phyloP scores from a whole-genome alignment of 2,797 vertebrate species.

The Oryzias dopingdopingensis region DNA sequence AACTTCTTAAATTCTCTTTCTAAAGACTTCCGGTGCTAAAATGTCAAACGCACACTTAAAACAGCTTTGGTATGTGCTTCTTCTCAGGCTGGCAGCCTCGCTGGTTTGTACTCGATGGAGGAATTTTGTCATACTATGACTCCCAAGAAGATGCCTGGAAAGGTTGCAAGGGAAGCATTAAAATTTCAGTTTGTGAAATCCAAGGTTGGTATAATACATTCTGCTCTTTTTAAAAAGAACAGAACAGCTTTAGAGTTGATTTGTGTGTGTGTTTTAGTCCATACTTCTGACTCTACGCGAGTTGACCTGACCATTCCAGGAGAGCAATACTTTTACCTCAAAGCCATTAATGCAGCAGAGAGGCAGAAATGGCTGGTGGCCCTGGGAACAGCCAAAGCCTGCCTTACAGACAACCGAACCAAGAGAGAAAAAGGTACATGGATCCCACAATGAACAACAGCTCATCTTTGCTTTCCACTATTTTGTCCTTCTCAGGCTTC shows the following conservation, averaged over 20 bases:
- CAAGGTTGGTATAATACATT: slow-evolving; percentile 81
- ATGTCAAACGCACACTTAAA: background rate
- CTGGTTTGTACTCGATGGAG: slow-evolving; percentile 97
- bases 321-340: slow-evolving; percentile 97
- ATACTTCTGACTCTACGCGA: slow-evolving; percentile 91
- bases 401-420: slow-evolving; percentile 93
- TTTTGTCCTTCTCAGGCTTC: background rate
- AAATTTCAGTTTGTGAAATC: slow-evolving; percentile 98
- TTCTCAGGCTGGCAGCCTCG: slow-evolving; percentile 95
- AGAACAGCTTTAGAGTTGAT: background rate
- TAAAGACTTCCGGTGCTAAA: background rate
- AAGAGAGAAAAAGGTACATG: slow-evolving; percentile 93
- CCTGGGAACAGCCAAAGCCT: slow-evolving; percentile 95
- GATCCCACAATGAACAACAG: background rate
- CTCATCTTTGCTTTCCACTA: background rate
- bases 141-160: slow-evolving; percentile 98
- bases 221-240: background rate
- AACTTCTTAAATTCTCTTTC: background rate
- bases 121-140: slow-evolving; percentile 97
- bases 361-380: slow-evolving; percentile 98
- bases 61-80: background rate
- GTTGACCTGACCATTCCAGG: slow-evolving; percentile 97
- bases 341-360: slow-evolving; percentile 93
- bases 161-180: slow-evolving; percentile 98
- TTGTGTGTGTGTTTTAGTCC: slow-evolving; percentile 73